Evolutionary conservation across 2,113 vertebrate species (phyloP).

Genomic region (Psephotus haematonotus): DNA sequence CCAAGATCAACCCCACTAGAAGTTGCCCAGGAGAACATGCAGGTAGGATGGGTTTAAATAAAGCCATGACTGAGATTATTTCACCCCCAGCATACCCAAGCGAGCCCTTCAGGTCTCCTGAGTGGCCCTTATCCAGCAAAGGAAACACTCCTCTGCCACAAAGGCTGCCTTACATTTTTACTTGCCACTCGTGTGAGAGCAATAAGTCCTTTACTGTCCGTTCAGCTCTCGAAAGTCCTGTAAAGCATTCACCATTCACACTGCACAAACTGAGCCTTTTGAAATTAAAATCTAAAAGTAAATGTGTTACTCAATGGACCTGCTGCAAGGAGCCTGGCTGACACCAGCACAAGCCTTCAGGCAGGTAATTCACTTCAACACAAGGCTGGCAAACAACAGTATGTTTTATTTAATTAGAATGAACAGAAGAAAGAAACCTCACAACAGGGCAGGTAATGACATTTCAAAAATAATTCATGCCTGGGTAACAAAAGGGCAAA

Average conservation of each 20-base stretch:
- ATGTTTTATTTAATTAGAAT: conserved; percentile 80
- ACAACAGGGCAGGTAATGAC: conserved; percentile 69
- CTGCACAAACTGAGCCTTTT: conserved; percentile 57
- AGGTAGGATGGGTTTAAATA: conserved; percentile 43
- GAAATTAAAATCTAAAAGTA: conserved; percentile 63
- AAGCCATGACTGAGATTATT: neutral
- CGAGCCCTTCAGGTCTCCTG: neutral
- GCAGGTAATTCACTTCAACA: conserved; percentile 70
- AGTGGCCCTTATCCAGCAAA: neutral
- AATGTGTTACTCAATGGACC: conserved; percentile 7
- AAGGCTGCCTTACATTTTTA: neutral
- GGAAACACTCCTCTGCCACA: neutral
- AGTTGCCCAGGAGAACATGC: neutral
- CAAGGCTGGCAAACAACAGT: conserved; percentile 64
- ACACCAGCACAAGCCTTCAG: conserved; percentile 55
- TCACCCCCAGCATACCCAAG: neutral
- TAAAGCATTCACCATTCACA: conserved; percentile 54
- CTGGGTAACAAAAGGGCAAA: conserved; percentile 75
- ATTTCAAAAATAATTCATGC: conserved; percentile 74
- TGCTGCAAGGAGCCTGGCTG: neutral
- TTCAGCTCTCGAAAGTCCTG: conserved; percentile 59
- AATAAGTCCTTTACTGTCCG: conserved; percentile 51
- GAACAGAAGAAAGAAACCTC: conserved; percentile 79
- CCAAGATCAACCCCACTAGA: conserved; percentile 4
- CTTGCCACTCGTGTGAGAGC: neutral